These are phyloP conservation scores for Apamea anceps DNA, from an alignment of 2,888 invertebrate species.

Conservation along the genomic window DNA sequence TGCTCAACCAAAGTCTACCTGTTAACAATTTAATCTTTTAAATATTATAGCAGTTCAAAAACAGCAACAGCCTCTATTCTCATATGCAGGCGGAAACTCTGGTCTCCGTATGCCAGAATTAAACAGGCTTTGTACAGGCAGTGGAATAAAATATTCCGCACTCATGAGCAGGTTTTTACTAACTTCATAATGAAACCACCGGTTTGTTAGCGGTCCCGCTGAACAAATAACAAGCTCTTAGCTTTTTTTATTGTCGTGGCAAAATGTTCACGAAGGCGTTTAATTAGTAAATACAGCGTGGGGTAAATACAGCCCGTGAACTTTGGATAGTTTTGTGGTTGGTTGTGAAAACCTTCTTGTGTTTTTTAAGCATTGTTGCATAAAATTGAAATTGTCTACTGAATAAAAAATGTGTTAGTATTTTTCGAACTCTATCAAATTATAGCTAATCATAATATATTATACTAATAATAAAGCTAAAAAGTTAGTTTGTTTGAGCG, in stretches of 20 bases:
- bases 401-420: neutral
- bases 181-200: conserved; percentile 65
- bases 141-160: conserved; percentile 54
- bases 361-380: too few relatives aligned
- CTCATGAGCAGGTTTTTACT: conserved; percentile 44
- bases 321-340: conserved; percentile 8
- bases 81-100: conserved; percentile 42
- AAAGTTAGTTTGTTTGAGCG: neutral
- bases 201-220: conserved; percentile 45
- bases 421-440: neutral
- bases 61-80: conserved; percentile 39
- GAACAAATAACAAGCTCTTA: conserved; percentile 61
- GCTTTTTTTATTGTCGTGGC: conserved; percentile 40
- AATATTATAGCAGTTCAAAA: conserved; percentile 38
- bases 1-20: neutral
- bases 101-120: conserved; percentile 32
- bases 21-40: conserved; percentile 25
- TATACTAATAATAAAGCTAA: too few relatives aligned
- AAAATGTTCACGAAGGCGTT: conserved; percentile 5
- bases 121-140: conserved; percentile 18
- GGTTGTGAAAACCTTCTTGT: neutral
- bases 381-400: neutral
- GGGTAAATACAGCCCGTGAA: too few relatives aligned
- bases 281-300: conserved; percentile 11
- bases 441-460: too few relatives aligned